Conservation (phyloP, 1,140 invertebrate genomes). For the Drosophila parabipectinata region DNA sequence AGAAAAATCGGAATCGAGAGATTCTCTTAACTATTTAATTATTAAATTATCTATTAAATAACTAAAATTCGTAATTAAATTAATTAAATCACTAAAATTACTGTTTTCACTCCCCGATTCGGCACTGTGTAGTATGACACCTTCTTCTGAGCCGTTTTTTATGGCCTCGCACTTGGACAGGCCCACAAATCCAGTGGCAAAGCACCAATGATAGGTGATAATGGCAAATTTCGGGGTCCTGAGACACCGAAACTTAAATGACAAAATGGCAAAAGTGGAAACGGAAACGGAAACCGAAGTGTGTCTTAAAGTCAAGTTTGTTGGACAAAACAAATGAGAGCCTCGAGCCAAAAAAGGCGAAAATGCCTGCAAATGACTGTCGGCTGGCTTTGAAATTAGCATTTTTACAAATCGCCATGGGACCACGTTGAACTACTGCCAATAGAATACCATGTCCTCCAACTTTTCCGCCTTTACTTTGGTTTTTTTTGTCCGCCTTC, state of each 20-base stretch:
- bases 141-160: conserved; percentile 58
- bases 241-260: conserved; percentile 18
- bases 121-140: conserved; percentile 37
- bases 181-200: conserved; percentile 73
- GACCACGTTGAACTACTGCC: conserved; percentile 37
- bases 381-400: conserved; percentile 51
- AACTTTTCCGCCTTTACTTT: neutral
- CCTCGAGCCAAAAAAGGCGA: neutral
- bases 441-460: conserved; percentile 13
- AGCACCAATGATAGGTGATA: conserved; percentile 82
- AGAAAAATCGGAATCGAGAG: too few relatives aligned
- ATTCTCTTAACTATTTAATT: too few relatives aligned
- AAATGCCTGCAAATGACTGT: conserved; percentile 47
- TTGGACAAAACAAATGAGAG: conserved; percentile 34
- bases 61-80: too few relatives aligned
- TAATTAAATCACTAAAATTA: too few relatives aligned
- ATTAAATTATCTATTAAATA: too few relatives aligned
- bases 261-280: conserved; percentile 1
- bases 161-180: conserved; percentile 55
- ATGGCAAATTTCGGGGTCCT: conserved; percentile 71
- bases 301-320: conserved; percentile 31
- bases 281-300: conserved; percentile 10
- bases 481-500: neutral
- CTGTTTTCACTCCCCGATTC: neutral
- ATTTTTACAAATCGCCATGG: conserved; percentile 46